Percentiles rank a stretch among this genome's conserved stretches.
Conservation (phyloP, 1,140 invertebrate genomes). For the Zaprionus taronus region DNA sequence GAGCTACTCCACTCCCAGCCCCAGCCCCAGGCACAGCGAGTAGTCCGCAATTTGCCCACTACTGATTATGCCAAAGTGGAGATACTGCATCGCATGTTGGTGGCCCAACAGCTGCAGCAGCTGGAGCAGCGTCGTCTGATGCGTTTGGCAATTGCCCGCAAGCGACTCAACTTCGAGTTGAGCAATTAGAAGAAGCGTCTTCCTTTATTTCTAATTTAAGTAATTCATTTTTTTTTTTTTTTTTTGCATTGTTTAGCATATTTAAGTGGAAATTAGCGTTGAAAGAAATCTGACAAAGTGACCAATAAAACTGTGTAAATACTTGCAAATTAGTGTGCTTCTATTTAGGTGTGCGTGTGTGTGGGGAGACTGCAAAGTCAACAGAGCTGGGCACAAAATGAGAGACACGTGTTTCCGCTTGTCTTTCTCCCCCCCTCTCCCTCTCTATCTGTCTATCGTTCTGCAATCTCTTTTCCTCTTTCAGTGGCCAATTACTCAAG, state of each 20-base stretch:
- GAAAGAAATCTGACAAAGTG: constrained; percentile 30
- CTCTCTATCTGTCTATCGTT: background rate
- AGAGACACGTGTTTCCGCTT: constrained; percentile 45
- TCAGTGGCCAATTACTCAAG: constrained; percentile 27
- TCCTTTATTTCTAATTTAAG: constrained; percentile 27
- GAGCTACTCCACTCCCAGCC: constrained; percentile 52
- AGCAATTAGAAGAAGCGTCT: constrained; percentile 38
- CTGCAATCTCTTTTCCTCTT: background rate
- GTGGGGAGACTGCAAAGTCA: constrained; percentile 7
- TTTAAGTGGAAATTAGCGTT: constrained; percentile 50
- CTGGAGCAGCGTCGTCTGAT: constrained; percentile 54
- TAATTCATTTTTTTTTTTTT: constrained; percentile 25
- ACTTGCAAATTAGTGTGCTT: constrained; percentile 1
- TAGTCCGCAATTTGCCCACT: background rate
- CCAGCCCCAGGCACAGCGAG: constrained; percentile 1
- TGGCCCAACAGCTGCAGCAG: constrained; percentile 59
- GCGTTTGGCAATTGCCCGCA: constrained; percentile 30
- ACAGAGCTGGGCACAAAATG: constrained; percentile 35
- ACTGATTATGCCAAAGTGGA: constrained; percentile 52
- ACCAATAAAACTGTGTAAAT: constrained; percentile 21
- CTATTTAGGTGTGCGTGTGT: no score
- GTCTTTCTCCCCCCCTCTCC: background rate
- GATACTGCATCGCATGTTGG: constrained; percentile 58
- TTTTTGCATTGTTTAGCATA: constrained; percentile 33
- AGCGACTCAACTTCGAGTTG: constrained; percentile 37